These are phyloP conservation scores for Orthonevra nobilis DNA, from an alignment of 2,888 invertebrate species.

Conservation along the genomic window DNA sequence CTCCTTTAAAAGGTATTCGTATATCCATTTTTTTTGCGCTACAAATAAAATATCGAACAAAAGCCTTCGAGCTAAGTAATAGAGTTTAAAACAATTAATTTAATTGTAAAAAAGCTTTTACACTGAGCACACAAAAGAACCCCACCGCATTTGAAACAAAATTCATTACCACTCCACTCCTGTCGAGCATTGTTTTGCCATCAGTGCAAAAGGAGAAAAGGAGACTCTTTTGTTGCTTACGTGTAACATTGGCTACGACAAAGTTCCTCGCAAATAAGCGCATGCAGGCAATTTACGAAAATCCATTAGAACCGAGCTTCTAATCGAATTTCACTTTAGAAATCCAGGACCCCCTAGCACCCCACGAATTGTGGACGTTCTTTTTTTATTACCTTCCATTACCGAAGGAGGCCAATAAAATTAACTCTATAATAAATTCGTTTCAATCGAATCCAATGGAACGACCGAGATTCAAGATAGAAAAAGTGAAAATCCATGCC, in stretches of 20 bases:
- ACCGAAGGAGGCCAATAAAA: slow-evolving; percentile 61
- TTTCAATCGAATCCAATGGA: slow-evolving; percentile 17
- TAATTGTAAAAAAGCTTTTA: slow-evolving; percentile 12
- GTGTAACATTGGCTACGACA: not conserved
- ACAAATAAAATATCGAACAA: too few species aligned
- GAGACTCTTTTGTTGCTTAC: not conserved
- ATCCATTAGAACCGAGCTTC: slow-evolving; percentile 44
- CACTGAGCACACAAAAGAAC: not conserved
- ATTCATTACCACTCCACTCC: slow-evolving; percentile 14
- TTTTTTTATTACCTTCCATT: slow-evolving; percentile 55
- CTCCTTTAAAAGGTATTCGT: not conserved
- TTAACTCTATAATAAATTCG: slow-evolving; percentile 69
- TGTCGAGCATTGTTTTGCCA: too few species aligned
- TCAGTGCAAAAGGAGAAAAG: slow-evolving; percentile 21
- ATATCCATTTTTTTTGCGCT: not conserved
- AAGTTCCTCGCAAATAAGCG: slow-evolving; percentile 7
- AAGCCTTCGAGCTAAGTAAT: not conserved
- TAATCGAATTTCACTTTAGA: slow-evolving; percentile 56
- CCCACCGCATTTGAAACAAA: slow-evolving; percentile 14
- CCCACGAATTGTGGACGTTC: slow-evolving; percentile 1
- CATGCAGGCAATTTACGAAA: slow-evolving; percentile 42
- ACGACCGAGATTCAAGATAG: slow-evolving; percentile 7
- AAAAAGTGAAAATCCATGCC: slow-evolving; percentile 56
- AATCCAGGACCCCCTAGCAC: slow-evolving; percentile 18
- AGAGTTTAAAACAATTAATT: slow-evolving; percentile 19